Conservation (phyloP, 1,140 invertebrate species). For the Drosophila azteca region DNA sequence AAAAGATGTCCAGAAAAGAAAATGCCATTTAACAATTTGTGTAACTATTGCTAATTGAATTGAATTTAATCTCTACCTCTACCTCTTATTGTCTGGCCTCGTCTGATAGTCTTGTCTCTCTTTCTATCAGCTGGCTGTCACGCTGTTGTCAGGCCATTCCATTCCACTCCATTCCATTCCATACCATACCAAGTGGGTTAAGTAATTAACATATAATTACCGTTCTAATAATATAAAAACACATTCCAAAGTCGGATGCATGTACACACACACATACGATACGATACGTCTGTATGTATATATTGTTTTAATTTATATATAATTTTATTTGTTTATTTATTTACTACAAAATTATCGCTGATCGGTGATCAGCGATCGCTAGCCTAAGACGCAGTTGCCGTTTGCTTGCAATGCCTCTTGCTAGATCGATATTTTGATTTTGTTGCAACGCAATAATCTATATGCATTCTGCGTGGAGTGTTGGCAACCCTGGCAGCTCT, state of each 20-base stretch:
- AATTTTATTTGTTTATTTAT: conserved; percentile 31
- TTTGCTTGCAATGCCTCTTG: conserved; percentile 7
- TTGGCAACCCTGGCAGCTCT: too few species aligned
- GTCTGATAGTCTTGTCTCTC: not conserved
- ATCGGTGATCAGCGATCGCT: conserved; percentile 20
- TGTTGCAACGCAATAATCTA: too few species aligned
- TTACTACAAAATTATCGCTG: conserved; percentile 51
- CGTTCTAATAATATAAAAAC: conserved; percentile 31
- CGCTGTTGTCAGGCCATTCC: conserved; percentile 8
- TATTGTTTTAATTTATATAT: conserved; percentile 32
- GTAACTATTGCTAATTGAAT: too few species aligned
- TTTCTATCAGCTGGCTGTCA: conserved; percentile 24
- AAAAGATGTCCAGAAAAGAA: too few species aligned
- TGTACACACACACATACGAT: not conserved
- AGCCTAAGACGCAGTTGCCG: conserved; percentile 53
- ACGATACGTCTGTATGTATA: conserved; percentile 4
- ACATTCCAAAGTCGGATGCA: too few species aligned
- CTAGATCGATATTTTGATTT: too few species aligned
- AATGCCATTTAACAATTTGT: too few species aligned
- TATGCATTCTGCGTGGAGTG: too few species aligned
- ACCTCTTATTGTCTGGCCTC: too few species aligned
- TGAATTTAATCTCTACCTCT: too few species aligned
- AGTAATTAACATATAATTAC: conserved; percentile 66
- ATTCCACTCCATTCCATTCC: not conserved
- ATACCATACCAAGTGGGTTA: conserved; percentile 46